A percentile compares a stretch with the other conserved stretches of the same genome.
These are phyloP conservation scores for Beris chalybata DNA, from an alignment of 2,888 invertebrate species.

Conservation along the genomic window DNA sequence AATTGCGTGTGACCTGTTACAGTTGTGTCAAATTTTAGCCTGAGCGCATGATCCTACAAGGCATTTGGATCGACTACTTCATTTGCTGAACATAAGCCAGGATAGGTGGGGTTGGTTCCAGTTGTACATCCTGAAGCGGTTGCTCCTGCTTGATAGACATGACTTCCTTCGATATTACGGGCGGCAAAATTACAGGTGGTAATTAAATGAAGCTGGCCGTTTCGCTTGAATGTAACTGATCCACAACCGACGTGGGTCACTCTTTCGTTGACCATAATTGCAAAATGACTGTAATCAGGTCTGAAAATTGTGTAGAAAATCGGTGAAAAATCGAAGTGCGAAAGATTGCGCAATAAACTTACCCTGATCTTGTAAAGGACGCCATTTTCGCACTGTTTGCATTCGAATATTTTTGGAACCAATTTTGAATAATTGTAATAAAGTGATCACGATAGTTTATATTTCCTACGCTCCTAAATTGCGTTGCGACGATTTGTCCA, in stretches of 20 bases:
- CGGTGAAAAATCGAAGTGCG: not conserved
- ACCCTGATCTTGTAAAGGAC: not conserved
- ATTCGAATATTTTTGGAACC: not conserved
- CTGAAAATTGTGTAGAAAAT: constrained; percentile 18
- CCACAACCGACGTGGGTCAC: constrained; percentile 12
- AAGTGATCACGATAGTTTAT: constrained; percentile 37
- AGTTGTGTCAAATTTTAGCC: too few relatives aligned
- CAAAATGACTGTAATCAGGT: constrained; percentile 41
- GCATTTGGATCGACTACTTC: constrained; percentile 41
- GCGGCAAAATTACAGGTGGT: constrained; percentile 43
- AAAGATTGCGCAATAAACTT: not conserved
- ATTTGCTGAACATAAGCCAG: constrained; percentile 40
- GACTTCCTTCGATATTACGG: constrained; percentile 39
- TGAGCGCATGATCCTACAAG: too few relatives aligned
- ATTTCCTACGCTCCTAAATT: constrained; percentile 34
- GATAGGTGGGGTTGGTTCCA: constrained; percentile 36
- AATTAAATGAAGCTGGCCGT: not conserved
- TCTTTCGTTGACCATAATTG: constrained; percentile 36
- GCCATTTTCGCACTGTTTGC: constrained; percentile 13
- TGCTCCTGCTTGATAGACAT: constrained; percentile 39
- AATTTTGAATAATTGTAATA: constrained; percentile 14
- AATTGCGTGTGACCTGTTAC: too few relatives aligned
- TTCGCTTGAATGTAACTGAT: not conserved
- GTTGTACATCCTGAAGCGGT: constrained; percentile 39
- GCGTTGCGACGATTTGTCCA: constrained; percentile 7